These are phyloP conservation scores for Raja brachyura DNA, from an alignment of 2,113 vertebrate genomes.

Conservation along the genomic window DNA sequence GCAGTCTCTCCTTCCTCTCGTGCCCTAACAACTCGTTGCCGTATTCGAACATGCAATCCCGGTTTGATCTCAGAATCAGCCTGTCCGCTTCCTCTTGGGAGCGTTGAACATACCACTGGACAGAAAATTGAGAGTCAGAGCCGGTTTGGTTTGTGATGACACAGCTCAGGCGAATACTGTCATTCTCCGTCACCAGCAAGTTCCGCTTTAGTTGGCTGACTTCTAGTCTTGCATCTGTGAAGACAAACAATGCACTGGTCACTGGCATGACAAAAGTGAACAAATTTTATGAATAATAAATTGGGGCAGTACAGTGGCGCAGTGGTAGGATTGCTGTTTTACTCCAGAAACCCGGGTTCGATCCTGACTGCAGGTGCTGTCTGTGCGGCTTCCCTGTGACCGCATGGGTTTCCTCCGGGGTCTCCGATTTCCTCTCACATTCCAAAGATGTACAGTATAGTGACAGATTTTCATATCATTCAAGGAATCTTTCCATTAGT, in stretches of 20 bases:
- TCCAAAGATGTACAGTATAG: too few species aligned
- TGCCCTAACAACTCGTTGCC: constrained; percentile 80
- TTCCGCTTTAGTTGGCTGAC: constrained; percentile 83
- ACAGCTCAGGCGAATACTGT: constrained; percentile 80
- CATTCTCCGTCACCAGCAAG: constrained; percentile 75
- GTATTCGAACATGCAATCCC: constrained; percentile 73
- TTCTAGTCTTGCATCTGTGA: constrained; percentile 76
- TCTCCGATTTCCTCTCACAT: too few species aligned
- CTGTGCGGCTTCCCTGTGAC: too few species aligned
- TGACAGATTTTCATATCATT: too few species aligned
- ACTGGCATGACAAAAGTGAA: neutral
- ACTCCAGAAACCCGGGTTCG: too few species aligned
- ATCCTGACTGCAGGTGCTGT: too few species aligned
- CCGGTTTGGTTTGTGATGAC: constrained; percentile 79
- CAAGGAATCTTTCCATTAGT: too few species aligned
- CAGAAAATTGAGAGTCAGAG: constrained; percentile 76
- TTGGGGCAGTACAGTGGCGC: too few species aligned
- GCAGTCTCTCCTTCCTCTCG: constrained; percentile 74
- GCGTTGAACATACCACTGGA: constrained; percentile 84
- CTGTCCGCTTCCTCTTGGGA: constrained; percentile 67
- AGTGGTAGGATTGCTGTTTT: too few species aligned
- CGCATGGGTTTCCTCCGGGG: too few species aligned
- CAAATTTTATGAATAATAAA: neutral
- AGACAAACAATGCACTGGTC: constrained; percentile 29
- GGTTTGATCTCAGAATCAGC: constrained; percentile 85